Evolutionary conservation across 1,140 invertebrate species (phyloP), one percentile per base, ranked within the genome.

Genomic region (Drosophila ficusphila): DNA sequence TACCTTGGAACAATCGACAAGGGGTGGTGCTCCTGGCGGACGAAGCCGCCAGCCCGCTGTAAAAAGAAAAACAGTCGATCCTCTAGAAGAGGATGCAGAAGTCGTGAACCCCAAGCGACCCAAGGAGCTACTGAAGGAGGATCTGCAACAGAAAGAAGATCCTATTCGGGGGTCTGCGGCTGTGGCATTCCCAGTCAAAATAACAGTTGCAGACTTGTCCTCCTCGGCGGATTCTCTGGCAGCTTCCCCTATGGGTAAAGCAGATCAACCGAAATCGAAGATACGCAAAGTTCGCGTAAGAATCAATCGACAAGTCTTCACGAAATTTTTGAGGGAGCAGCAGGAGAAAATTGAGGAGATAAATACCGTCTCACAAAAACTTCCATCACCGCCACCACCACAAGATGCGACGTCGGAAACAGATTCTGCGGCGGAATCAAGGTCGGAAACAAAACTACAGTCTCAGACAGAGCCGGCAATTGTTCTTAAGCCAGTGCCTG

Each of bases 151-250:
- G 4, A 34, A 36, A 19, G 18, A 29, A 19, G 11, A 1, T 1
- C 3, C 6, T 12, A 11, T 1, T 5, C 29, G 8, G 9, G 52
- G 36, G 4, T 9, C 6, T 2, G 6, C 11, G 0, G 8, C 44
- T 1, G 1, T 54, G 27, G 81, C 82, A 0, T 85, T 85, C 7
- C 81, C 81, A 3, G 72, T 85, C 0, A 79, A 57, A n/a, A 81
- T 85, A 4, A 73, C 57, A 6, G 81, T 62, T 18, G 76, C 72
- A 4, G 6, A 9, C 2, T 23, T 29, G 27, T 12, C 9, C 6
- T 3, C 16, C 25, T 12, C 7, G 5, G 4, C 9, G n/a, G 31
- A 16, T 19, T 9, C 39, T 2, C 0, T n/a, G 3, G 1, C 14
- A 8, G 14, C 11, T 5, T n/a, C 3, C 4, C 5, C 56, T 7